Base-by-base conservation (phyloP, 2,797 vertebrate species). In the Lerista edwardsae region DNA sequence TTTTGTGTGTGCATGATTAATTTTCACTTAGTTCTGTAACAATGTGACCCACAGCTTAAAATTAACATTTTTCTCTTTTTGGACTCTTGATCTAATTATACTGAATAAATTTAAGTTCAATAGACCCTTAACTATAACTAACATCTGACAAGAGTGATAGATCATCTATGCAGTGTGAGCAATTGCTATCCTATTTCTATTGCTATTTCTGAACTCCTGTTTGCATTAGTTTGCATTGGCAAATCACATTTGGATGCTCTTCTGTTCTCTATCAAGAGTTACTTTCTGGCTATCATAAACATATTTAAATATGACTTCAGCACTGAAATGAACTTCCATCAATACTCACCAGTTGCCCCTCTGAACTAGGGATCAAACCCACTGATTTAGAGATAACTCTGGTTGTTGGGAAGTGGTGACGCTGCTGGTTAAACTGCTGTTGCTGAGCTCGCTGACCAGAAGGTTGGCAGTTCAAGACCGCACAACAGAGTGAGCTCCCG, bases 11-110 rank as follows among this genome's bases (percentile, higher is more conserved):
- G 44, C 23, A 6, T 77, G 34, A 64, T 19, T 84, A 9, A 14
- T 84, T 89, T 82, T 76, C 87, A 75, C 72, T 36, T 85, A 87
- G n/a, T 77, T 72, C 12, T 83, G 9, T 72, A 90, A 83, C 27
- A 4, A 8, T 87, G 15, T 2, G 3, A 86, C 83, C 80, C 80
- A 64, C 25, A 6, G 47, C 12, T n/a, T 51, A 14, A 51, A 51
- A 51, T 51, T 51, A 51, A 55, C 19, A 2, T 55, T 55, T n/a
- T 55, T 55, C 51, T 55, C 51, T 55, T 17, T 6, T 65, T 81
- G 4, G 85, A 80, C 6, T 23, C 69, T 10, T 64, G 17, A 36
- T n/a, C 36, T 82, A 61, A 23, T 75, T 57, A 68, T 44, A 29
- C 10, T 44, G 25, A n/a, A 64, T 7, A 79, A 8, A 57, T 47